phyloP scores from a whole-genome alignment of 1,140 invertebrate species.

The Dinothrombium tinctorium region DNA sequence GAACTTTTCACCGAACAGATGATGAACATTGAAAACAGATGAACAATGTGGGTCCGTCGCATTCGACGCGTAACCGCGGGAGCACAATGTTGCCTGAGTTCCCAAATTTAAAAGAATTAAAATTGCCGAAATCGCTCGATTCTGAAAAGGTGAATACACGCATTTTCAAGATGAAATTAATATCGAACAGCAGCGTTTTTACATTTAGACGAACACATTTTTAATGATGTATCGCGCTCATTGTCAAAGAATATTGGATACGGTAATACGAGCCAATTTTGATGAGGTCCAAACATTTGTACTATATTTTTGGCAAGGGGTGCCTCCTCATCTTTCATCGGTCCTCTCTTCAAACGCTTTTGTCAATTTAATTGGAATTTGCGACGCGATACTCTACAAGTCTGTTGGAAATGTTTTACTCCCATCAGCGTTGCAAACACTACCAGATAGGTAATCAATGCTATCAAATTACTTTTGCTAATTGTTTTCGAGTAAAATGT shows the following conservation, averaged over 20 bases:
- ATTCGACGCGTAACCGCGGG: neutral
- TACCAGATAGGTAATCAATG: conserved; percentile 19
- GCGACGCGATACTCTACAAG: conserved; percentile 30
- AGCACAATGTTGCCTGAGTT: neutral
- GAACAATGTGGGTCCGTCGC: too few relatives aligned
- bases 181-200: neutral
- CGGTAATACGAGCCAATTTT: conserved; percentile 27
- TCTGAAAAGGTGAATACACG: conserved; percentile 1
- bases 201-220: conserved; percentile 24
- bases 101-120: neutral
- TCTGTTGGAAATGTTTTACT: conserved; percentile 27
- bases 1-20: too few relatives aligned
- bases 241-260: conserved; percentile 29
- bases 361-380: conserved; percentile 27
- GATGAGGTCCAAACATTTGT: conserved; percentile 30
- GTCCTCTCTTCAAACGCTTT: conserved; percentile 23
- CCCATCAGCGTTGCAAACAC: conserved; percentile 25
- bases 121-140: neutral
- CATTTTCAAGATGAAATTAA: neutral
- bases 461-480: conserved; percentile 5
- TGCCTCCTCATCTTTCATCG: conserved; percentile 26
- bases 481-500: neutral
- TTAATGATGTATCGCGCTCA: conserved; percentile 31
- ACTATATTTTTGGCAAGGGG: conserved; percentile 31
- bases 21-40: too few relatives aligned